Evolutionary conservation across 2,113 vertebrate genomes (phyloP).

Genomic region (Hemiscyllium ocellatum): DNA sequence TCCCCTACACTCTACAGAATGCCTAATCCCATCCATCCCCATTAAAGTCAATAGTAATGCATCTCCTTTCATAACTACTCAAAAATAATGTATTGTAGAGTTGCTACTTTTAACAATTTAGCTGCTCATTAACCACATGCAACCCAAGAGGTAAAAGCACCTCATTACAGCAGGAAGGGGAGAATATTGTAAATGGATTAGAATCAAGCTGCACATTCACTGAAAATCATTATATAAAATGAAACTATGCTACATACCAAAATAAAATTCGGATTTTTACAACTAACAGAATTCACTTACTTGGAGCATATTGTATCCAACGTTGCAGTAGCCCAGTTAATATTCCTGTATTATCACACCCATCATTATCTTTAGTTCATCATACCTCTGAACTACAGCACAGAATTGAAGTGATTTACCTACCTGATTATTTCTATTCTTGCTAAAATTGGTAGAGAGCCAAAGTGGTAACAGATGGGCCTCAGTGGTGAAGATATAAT

Average conservation of each 20-base stretch:
- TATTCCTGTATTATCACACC: neutral
- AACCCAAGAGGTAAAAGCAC: neutral
- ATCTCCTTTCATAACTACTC: neutral
- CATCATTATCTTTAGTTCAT: neutral
- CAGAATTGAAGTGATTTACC: conserved; percentile 41
- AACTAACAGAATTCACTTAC: neutral
- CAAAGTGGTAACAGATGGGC: conserved; percentile 94
- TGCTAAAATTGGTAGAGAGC: conserved; percentile 75
- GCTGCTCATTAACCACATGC: neutral
- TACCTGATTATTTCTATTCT: conserved; percentile 57
- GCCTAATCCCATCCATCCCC: no score
- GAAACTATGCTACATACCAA: neutral
- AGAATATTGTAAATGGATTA: neutral
- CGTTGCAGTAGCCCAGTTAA: neutral
- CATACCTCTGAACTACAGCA: neutral
- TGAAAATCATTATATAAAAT: neutral
- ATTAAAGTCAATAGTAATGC: neutral
- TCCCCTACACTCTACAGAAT: no score
- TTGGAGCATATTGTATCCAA: neutral
- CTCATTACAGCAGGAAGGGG: neutral
- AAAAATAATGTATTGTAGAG: neutral
- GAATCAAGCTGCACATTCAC: neutral
- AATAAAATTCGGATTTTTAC: neutral
- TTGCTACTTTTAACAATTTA: neutral
- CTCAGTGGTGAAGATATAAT: conserved; percentile 97